Percentiles rank a stretch among this genome's conserved stretches.
These are phyloP conservation scores for Latrodectus elegans DNA, from an alignment of 2,888 invertebrate species.

Conservation along the genomic window DNA sequence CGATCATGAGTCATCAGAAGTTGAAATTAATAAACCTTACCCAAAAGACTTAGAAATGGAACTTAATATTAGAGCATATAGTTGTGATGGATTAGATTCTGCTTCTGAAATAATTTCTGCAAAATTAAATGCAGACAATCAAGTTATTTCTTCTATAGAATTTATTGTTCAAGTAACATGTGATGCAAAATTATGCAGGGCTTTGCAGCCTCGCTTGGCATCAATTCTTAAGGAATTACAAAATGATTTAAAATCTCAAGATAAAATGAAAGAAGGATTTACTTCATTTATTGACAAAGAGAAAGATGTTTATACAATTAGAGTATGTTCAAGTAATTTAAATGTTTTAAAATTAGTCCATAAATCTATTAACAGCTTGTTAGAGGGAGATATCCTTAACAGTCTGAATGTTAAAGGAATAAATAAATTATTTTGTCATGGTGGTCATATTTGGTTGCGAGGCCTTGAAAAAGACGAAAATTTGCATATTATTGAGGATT, in stretches of 20 bases:
- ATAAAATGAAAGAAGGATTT: neutral
- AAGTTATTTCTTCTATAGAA: constrained; percentile 16
- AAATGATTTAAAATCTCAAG: neutral
- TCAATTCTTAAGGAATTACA: constrained; percentile 14
- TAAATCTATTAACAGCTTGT: constrained; percentile 24
- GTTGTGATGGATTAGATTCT: constrained; percentile 7
- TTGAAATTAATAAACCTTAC: constrained; percentile 30
- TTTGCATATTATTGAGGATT: constrained; percentile 32
- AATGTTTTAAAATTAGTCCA: constrained; percentile 38
- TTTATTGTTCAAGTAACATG: constrained; percentile 22
- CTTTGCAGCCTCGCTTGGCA: constrained; percentile 22
- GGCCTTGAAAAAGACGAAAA: constrained; percentile 34
- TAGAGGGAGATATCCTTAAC: constrained; percentile 47
- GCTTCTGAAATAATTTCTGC: constrained; percentile 15
- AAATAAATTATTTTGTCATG: constrained; percentile 61
- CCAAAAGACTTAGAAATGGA: constrained; percentile 27
- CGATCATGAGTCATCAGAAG: constrained; percentile 9
- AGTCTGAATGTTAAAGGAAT: constrained; percentile 17
- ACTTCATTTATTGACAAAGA: constrained; percentile 12
- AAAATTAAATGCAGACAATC: neutral
- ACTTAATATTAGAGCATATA: constrained; percentile 13
- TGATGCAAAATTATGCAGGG: constrained; percentile 31
- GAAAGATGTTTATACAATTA: constrained; percentile 10
- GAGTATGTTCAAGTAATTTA: constrained; percentile 23
- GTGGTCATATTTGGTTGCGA: constrained; percentile 54